These are phyloP conservation scores for Morinoia aosen DNA, from an alignment of 2,888 invertebrate species.

Conservation along the genomic window DNA sequence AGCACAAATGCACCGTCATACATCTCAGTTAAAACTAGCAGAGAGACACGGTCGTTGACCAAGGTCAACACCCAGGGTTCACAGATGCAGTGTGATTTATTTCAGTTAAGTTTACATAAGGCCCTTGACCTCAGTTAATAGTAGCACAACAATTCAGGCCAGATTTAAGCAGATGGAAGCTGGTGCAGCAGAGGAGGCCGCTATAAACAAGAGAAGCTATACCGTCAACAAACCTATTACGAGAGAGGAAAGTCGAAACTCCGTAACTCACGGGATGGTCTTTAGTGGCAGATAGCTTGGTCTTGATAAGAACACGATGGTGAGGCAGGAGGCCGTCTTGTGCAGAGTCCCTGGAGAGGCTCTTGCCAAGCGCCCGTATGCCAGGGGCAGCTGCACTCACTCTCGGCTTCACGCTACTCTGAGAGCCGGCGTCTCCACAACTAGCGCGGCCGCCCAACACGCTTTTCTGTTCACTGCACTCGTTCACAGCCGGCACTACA, in stretches of 20 bases:
- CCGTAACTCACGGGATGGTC: background rate
- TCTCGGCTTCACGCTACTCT: conserved; percentile 71
- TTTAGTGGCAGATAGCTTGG: background rate
- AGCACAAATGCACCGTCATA: no score
- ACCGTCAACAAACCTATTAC: background rate
- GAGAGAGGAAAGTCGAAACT: background rate
- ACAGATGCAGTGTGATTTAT: no score
- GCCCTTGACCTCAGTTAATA: no score
- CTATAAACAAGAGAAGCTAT: no score
- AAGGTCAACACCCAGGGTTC: no score
- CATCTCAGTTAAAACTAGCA: no score
- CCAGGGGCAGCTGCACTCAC: conserved; percentile 71
- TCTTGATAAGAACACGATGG: conserved; percentile 57
- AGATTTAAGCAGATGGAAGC: no score
- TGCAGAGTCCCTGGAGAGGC: background rate
- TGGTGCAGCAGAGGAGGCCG: no score
- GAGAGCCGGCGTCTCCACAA: conserved; percentile 69
- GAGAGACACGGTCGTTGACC: no score
- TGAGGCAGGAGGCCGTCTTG: background rate
- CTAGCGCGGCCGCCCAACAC: background rate
- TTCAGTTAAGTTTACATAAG: no score
- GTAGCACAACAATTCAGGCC: no score
- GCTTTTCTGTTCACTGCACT: background rate
- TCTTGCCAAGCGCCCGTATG: conserved; percentile 70
- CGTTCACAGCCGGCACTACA: conserved; percentile 70